Base-by-base conservation (phyloP, 2,113 vertebrate genomes). In the Cololabis saira region DNA sequence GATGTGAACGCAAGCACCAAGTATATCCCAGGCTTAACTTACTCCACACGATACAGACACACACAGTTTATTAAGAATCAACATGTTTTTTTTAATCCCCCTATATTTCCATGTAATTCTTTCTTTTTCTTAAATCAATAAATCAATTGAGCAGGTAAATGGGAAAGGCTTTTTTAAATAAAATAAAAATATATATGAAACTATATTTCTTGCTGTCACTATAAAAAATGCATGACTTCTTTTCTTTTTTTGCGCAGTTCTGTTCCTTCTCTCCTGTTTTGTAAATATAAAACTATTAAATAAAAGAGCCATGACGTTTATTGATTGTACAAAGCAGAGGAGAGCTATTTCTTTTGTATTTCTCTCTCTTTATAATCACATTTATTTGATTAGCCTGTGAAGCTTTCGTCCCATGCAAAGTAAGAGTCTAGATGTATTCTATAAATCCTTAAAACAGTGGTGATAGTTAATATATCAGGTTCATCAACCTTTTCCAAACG, bases 301-400 rank as follows among this genome's bases (percentile, higher is more conserved):
- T 61, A 30, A 66, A 66, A 75, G 2, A 19, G 5, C 65, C 51
- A 73, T 30, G 49, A 47, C 41, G 72, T 78, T 59, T 76, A 55
- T 73, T 67, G 69, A 24, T 43, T 40, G 43, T 11, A 37, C 43
- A 59, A 50, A 69, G 27, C 47, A 55, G 6, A 24, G 42, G 21
- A 75, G 41, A 71, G 57, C 27, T 40, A 48, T 70, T 69, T 61
- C 33, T 58, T 27, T 13, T 19, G n/a, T n/a, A 21, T 40, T 16
- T 57, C 63, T 78, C 65, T 74, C 69, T 69, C 77, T 61, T 54
- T 57, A 62, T 72, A 75, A 74, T 56, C 72, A 63, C 82, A 78
- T 79, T 76, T 45, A 78, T 65, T 64, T 62, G 43, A 19, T 2
- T 5, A 62, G 60, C 12, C 50, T 54, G 72, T 64, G 74, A 37